phyloP scores from a whole-genome alignment of 2,113 vertebrate species.

The Rhea pennata region DNA sequence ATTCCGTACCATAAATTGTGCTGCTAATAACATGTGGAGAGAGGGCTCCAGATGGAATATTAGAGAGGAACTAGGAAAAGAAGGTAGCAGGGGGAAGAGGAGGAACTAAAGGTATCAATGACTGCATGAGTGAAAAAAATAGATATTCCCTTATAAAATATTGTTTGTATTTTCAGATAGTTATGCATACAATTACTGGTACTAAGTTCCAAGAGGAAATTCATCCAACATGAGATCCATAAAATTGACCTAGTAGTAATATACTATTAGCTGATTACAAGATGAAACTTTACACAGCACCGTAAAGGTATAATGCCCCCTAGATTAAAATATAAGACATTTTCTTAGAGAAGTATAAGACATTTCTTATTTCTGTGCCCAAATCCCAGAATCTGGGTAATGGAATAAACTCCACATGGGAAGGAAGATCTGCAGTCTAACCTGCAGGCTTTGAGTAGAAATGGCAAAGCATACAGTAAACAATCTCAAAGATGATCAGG shows the following conservation, averaged over 20 bases:
- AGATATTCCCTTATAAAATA: neutral
- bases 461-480: neutral
- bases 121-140: neutral
- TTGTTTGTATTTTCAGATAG: neutral
- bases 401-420: neutral
- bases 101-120: neutral
- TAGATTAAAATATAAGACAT: neutral
- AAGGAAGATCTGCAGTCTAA: neutral
- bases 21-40: neutral
- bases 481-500: neutral
- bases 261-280: neutral
- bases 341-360: neutral
- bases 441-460: neutral
- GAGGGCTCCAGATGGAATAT: neutral
- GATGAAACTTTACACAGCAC: neutral
- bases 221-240: neutral
- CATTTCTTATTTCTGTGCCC: neutral
- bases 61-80: neutral
- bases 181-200: neutral
- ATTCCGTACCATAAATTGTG: neutral
- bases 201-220: neutral
- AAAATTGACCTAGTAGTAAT: neutral
- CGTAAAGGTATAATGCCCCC: neutral
- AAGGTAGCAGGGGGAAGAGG: neutral
- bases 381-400: neutral